Evolutionary conservation across 2,888 invertebrate species (phyloP), one percentile per base, ranked within the genome.

Genomic region (Zaprionus lineosus): DNA sequence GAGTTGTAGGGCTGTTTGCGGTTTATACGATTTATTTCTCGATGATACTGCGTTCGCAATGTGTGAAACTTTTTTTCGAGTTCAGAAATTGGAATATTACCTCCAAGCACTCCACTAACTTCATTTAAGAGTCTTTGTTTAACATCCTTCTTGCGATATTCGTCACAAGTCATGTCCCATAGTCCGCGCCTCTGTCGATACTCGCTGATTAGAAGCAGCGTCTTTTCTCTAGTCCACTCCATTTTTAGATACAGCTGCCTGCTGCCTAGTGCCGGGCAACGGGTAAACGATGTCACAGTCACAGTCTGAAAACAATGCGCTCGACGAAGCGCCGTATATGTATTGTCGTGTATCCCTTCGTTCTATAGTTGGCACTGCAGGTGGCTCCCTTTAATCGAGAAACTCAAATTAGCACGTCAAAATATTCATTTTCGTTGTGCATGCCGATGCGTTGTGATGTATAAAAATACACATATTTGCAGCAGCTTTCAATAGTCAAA

Each of bases 21-120:
- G 8, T 91, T 89, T 89, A 92, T 92, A 28, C 91, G 90, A 31
- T 91, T 91, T 3, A 91, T 91, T 70, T 93, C 93, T 3, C 93
- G 91, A 72, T 93, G 93, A 68, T 93, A 92, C 60, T 92, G 93
- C 0, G 93, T 93, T 2, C 92, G 90, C 28, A 92, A 87, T 56
- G 93, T 93, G 64, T 93, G 93, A 44, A 92, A 92, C 68, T 92
- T 92, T 73, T 92, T 92, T 1, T 92, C 92, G 16, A 91, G 89
- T 66, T 92, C 92, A 2, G 91, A 89, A 15, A 87, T 84, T 0
- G 89, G 84, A 53, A 89, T 87, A 15, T 81, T 86, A 87, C 89
- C 71, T 86, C 89, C 86, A 4, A 90, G 66, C 15, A 84, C 86
- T 0, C 64, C 78, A 0, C 87, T 84, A 1, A 90, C 89, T 56